phyloP scores from a whole-genome alignment of 1,140 invertebrate genomes.

The Oryctes rhinoceros region DNA sequence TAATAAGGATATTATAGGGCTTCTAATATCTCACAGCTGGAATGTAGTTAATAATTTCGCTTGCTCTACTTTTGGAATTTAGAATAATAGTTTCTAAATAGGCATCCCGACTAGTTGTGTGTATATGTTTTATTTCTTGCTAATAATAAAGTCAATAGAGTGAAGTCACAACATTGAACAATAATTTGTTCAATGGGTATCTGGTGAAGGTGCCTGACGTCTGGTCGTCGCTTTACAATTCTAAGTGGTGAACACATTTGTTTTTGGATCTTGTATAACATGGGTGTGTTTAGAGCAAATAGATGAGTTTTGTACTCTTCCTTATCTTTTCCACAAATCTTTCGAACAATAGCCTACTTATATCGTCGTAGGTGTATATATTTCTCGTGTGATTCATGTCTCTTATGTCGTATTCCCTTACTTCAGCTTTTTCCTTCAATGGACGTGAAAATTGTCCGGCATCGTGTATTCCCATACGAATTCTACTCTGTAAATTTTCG shows the following conservation, averaged over 20 bases:
- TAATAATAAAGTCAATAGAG: too few species aligned
- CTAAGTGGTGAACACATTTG: not conserved
- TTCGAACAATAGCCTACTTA: conserved; percentile 40
- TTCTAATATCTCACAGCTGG: too few species aligned
- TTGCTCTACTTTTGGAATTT: too few species aligned
- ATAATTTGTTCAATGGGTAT: not conserved
- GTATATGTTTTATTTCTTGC: too few species aligned
- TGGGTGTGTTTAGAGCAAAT: conserved; percentile 40
- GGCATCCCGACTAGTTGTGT: too few species aligned
- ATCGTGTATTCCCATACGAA: not conserved
- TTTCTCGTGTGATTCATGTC: conserved; percentile 39
- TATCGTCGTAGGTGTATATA: conserved; percentile 40
- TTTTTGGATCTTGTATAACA: not conserved
- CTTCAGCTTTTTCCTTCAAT: not conserved
- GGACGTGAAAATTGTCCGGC: not conserved
- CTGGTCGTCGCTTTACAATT: not conserved
- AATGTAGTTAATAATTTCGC: too few species aligned
- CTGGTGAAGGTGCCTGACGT: not conserved
- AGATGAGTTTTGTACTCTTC: conserved; percentile 33
- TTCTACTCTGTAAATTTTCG: not conserved
- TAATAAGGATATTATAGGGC: too few species aligned
- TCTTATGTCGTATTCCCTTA: not conserved
- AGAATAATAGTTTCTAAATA: too few species aligned
- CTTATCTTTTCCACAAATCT: conserved; percentile 43
- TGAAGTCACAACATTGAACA: not conserved